A percentile compares a stretch with the other conserved stretches of the same genome.
Conservation (phyloP, 2,888 invertebrate species). For the Drosophila picticornis region DNA sequence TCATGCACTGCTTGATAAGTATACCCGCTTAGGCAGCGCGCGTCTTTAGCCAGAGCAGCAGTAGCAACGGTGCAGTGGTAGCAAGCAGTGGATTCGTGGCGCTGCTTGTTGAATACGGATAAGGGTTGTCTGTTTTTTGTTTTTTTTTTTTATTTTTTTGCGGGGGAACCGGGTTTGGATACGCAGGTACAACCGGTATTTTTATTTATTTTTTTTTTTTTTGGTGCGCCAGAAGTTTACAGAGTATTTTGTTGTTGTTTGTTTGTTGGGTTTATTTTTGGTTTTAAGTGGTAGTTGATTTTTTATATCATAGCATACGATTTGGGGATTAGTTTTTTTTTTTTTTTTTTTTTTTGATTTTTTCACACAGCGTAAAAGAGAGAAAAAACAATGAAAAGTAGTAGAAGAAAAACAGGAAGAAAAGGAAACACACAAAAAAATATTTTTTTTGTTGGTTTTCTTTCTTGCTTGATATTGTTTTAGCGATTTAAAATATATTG, state of each 20-base stretch:
- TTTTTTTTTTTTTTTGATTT: conserved; percentile 39
- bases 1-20: conserved; percentile 9
- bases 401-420: conserved; percentile 72
- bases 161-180: conserved; percentile 17
- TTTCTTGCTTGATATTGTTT: conserved; percentile 48
- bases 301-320: conserved; percentile 36
- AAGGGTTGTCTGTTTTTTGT: conserved; percentile 61
- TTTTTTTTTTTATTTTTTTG: conserved; percentile 6
- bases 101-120: conserved; percentile 49
- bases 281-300: conserved; percentile 26
- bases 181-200: conserved; percentile 8
- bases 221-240: conserved; percentile 40
- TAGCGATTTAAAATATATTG: conserved; percentile 18
- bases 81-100: conserved; percentile 53
- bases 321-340: conserved; percentile 22
- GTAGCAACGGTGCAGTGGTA: conserved; percentile 40
- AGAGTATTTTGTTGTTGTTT: conserved; percentile 30
- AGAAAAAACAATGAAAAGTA: conserved; percentile 72
- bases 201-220: neutral
- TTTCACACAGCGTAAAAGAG: conserved; percentile 77
- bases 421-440: conserved; percentile 75
- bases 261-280: conserved; percentile 30
- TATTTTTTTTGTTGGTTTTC: conserved; percentile 69
- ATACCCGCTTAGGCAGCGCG: conserved; percentile 56
- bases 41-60: conserved; percentile 36